phyloP scores from a whole-genome alignment of 2,797 vertebrate genomes.

The Notamacropus eugenii region DNA sequence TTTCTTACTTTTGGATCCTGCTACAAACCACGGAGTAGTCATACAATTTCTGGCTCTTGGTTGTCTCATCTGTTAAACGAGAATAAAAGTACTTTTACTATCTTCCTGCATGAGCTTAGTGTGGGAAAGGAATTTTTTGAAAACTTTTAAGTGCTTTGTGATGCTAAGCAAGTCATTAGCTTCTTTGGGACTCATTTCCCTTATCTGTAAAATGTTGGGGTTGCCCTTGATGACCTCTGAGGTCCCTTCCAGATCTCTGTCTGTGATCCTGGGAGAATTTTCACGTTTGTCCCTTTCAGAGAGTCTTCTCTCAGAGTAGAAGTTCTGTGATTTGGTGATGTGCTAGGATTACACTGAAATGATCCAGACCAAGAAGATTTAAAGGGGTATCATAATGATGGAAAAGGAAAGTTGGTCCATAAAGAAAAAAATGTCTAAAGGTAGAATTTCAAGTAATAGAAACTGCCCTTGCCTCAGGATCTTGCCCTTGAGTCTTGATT shows the following conservation, averaged over 20 bases:
- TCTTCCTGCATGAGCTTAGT: not conserved
- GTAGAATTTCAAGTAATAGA: not conserved
- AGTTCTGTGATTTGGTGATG: not conserved
- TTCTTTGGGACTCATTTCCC: not conserved
- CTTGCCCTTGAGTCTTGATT: not conserved
- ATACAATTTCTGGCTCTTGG: not conserved
- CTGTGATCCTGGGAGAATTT: not conserved
- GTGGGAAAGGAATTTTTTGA: not conserved
- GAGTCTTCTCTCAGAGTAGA: not conserved
- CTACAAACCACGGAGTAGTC: not conserved
- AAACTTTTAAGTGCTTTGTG: not conserved
- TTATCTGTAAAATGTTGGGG: not conserved
- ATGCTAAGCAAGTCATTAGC: not conserved
- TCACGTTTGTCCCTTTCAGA: not conserved
- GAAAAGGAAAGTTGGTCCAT: not conserved
- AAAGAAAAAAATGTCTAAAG: not conserved
- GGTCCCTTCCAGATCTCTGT: not conserved
- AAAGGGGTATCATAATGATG: not conserved
- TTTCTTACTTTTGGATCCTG: not conserved
- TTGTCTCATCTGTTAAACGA: not conserved
- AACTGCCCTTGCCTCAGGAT: not conserved
- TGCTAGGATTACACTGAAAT: not conserved
- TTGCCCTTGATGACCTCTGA: not conserved
- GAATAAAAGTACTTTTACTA: not conserved
- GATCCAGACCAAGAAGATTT: not conserved